Evolutionary conservation across 2,888 invertebrate species (phyloP).

Genomic region (Agrotis puta): DNA sequence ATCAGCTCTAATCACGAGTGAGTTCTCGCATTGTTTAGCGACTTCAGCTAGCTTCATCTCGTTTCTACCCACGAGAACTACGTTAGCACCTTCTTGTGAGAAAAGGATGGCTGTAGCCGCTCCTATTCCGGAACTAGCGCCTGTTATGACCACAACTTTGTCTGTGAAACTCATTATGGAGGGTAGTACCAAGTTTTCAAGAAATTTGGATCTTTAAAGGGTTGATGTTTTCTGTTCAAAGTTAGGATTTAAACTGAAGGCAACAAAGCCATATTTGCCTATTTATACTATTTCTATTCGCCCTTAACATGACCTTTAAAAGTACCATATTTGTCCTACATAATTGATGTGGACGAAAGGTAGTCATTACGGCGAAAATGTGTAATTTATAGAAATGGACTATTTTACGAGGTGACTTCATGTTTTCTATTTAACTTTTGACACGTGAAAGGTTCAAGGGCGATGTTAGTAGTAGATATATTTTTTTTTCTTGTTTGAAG

Average conservation of each 20-base stretch:
- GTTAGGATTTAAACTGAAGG: constrained; percentile 10
- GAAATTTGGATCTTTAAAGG: background rate
- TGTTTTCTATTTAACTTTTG: constrained; percentile 1
- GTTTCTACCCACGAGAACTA: constrained; percentile 93
- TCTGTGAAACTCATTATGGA: constrained; percentile 70
- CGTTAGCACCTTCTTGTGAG: constrained; percentile 90
- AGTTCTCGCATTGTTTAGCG: constrained; percentile 73
- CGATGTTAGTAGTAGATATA: constrained; percentile 11
- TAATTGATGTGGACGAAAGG: constrained; percentile 21
- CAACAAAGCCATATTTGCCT: background rate
- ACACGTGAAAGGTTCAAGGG: constrained; percentile 17
- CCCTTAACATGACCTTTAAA: constrained; percentile 26
- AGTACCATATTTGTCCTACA: constrained; percentile 1
- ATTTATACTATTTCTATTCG: constrained; percentile 32
- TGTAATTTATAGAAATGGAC: constrained; percentile 31
- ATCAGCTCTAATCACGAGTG: constrained; percentile 68
- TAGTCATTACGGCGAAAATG: constrained; percentile 22
- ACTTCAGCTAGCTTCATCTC: constrained; percentile 91
- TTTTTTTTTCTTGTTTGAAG: constrained; percentile 22
- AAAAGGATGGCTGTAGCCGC: constrained; percentile 92
- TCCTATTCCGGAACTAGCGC: constrained; percentile 93
- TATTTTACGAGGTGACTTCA: constrained; percentile 15
- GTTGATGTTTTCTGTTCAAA: background rate
- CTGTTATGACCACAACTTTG: constrained; percentile 91
- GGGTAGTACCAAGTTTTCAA: background rate